These are phyloP conservation scores for Onychostruthus taczanowskii DNA, from an alignment of 2,113 vertebrate genomes.

Conservation along the genomic window DNA sequence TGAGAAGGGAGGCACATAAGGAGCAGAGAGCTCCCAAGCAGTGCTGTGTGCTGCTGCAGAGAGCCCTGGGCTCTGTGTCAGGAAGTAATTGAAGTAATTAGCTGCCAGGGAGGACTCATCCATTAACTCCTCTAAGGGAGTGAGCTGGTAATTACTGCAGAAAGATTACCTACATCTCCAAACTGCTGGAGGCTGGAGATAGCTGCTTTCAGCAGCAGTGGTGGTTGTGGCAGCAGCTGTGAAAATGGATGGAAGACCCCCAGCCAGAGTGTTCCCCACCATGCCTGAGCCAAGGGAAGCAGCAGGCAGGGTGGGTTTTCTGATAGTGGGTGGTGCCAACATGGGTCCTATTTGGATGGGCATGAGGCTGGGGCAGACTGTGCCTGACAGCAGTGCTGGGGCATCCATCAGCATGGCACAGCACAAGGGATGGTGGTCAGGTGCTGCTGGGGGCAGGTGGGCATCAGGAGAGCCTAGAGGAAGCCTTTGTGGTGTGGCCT, in stretches of 20 bases:
- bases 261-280: neutral
- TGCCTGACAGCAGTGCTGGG: neutral
- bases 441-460: neutral
- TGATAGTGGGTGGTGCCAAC: neutral
- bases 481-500: neutral
- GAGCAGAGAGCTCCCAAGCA: neutral
- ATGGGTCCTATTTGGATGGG: neutral
- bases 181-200: conserved; percentile 4
- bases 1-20: fast-evolving
- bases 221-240: neutral
- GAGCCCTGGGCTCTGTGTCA: neutral
- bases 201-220: neutral
- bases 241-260: neutral
- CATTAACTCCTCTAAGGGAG: neutral
- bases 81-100: conserved; percentile 61
- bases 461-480: neutral
- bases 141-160: conserved; percentile 47
- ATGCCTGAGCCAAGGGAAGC: neutral
- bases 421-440: neutral
- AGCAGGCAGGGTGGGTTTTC: neutral
- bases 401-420: neutral
- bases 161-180: neutral
- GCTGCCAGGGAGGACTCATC: conserved; percentile 2
- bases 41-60: neutral
- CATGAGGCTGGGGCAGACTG: neutral